Conservation (phyloP, 2,888 invertebrate genomes). For the Aporophyla nigra region DNA sequence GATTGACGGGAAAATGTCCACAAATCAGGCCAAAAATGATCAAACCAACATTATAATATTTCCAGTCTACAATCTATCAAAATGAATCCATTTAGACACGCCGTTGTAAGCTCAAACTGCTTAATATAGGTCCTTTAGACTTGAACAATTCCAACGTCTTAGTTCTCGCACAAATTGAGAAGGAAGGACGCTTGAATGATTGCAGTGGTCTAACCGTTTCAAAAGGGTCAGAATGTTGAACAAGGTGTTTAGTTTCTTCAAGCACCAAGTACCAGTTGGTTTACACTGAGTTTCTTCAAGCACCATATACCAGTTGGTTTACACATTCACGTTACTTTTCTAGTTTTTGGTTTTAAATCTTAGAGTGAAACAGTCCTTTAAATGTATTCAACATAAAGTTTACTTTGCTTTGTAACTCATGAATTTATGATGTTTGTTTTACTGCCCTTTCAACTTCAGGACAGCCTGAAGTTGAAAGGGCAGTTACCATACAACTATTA, state of each 20-base stretch:
- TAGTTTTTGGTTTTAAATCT: neutral
- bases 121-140: neutral
- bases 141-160: constrained; percentile 15
- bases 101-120: neutral
- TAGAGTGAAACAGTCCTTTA: too few species aligned
- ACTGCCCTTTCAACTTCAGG: too few species aligned
- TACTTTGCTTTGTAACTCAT: neutral
- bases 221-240: constrained; percentile 30
- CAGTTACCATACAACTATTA: neutral
- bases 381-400: too few species aligned
- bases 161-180: constrained; percentile 34
- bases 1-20: neutral
- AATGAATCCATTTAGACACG: neutral
- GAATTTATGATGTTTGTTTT: neutral
- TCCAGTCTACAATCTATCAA: neutral
- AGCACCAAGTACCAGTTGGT: neutral
- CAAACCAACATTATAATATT: neutral
- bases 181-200: constrained; percentile 24
- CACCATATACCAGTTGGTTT: neutral
- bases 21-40: neutral
- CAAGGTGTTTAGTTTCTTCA: constrained; percentile 18
- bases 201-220: constrained; percentile 22
- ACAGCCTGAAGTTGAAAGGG: neutral
- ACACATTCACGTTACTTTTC: neutral
- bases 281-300: constrained; percentile 10